A percentile compares a stretch with the other conserved stretches of the same genome.
These are phyloP conservation scores for Vollenhovia emeryi DNA, from an alignment of 1,140 invertebrate species.

Conservation along the genomic window DNA sequence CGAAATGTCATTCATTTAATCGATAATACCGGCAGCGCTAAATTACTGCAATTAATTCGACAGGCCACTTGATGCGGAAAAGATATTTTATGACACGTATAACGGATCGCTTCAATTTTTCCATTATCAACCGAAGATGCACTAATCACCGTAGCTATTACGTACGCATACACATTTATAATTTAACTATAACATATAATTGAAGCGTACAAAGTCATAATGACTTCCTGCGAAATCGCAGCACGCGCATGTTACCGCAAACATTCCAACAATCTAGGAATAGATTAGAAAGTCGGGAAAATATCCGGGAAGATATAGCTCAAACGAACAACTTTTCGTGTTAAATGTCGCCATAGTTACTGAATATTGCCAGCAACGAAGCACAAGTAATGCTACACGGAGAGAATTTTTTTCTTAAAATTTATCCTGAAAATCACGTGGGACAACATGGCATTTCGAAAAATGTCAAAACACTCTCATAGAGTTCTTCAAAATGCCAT, in stretches of 20 bases:
- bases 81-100: background rate
- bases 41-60: conserved; percentile 62
- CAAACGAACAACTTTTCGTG: background rate
- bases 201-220: conserved; percentile 27
- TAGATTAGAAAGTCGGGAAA: conserved; percentile 42
- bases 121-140: conserved; percentile 9
- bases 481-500: too few species aligned
- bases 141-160: too few species aligned
- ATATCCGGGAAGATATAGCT: background rate
- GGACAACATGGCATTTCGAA: too few species aligned
- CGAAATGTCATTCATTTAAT: conserved; percentile 32
- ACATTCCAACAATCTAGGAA: conserved; percentile 20
- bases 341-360: background rate
- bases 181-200: background rate
- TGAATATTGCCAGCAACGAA: background rate
- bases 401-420: too few species aligned
- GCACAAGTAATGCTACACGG: background rate
- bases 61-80: background rate
- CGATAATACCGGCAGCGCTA: conserved; percentile 38
- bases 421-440: too few species aligned
- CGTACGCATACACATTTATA: conserved; percentile 2
- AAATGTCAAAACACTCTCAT: too few species aligned
- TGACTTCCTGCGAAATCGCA: conserved; percentile 13
- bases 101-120: background rate
- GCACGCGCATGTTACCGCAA: background rate